These are phyloP conservation scores for Denticeps clupeoides DNA, from an alignment of 2,797 vertebrate genomes.

Conservation along the genomic window DNA sequence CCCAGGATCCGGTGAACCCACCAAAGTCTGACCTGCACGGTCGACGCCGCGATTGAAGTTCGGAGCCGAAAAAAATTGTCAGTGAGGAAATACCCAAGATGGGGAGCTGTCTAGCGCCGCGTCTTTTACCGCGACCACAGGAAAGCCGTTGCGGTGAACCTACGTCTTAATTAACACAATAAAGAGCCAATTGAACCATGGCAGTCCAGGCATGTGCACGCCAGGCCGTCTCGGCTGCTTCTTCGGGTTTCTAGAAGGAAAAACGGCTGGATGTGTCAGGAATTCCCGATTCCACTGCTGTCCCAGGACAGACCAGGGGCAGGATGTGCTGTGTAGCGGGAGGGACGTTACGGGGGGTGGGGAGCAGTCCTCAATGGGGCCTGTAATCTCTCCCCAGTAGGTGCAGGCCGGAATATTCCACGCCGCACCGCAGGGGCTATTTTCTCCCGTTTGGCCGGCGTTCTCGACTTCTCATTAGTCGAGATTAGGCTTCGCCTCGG, in stretches of 20 bases:
- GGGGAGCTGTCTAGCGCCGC: slow-evolving; percentile 20
- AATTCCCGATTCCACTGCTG: too few species aligned
- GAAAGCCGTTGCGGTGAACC: slow-evolving; percentile 39
- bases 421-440: slow-evolving; percentile 19
- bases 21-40: too few species aligned
- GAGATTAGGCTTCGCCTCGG: slow-evolving; percentile 33
- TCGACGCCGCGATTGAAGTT: too few species aligned
- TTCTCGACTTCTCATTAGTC: slow-evolving; percentile 39
- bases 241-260: too few species aligned
- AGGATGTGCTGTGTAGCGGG: too few species aligned
- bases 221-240: slow-evolving; percentile 30
- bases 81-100: slow-evolving; percentile 20
- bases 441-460: slow-evolving; percentile 28
- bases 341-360: too few species aligned
- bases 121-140: slow-evolving; percentile 33
- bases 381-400: slow-evolving; percentile 20
- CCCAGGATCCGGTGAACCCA: too few species aligned
- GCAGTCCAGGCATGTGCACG: slow-evolving; percentile 28
- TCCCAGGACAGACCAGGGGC: too few species aligned
- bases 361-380: slow-evolving; percentile 17
- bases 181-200: slow-evolving; percentile 36
- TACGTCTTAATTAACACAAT: slow-evolving; percentile 37
- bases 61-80: slow-evolving; percentile 6
- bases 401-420: slow-evolving; percentile 21
- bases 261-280: too few species aligned